These are phyloP conservation scores for Picus viridis DNA, from an alignment of 2,797 vertebrate genomes.

Conservation along the genomic window DNA sequence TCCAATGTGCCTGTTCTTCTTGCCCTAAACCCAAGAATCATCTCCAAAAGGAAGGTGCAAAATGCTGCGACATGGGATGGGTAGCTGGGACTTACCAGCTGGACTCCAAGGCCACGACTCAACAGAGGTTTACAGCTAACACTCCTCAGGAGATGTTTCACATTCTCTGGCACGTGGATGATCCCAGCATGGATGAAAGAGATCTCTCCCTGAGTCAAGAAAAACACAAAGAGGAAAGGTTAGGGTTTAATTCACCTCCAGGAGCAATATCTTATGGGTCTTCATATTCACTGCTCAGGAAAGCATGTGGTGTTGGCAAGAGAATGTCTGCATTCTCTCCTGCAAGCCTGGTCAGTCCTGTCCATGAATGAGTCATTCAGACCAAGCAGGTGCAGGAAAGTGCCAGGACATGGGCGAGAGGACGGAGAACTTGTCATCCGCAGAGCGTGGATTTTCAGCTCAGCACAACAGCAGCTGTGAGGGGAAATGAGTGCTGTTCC, in stretches of 20 bases:
- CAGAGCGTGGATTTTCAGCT: background rate
- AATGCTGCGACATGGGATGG: background rate
- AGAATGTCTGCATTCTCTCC: background rate
- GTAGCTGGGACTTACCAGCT: background rate
- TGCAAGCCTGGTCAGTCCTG: background rate
- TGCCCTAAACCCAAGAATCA: background rate
- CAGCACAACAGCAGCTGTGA: background rate
- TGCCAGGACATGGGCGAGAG: background rate
- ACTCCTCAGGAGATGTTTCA: background rate
- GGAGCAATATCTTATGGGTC: background rate
- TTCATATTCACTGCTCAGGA: background rate
- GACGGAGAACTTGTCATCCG: background rate
- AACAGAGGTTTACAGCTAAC: background rate
- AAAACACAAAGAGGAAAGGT: background rate
- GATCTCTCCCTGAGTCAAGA: background rate
- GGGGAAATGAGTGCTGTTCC: background rate
- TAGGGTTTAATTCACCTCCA: background rate
- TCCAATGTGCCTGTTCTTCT: background rate
- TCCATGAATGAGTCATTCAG: background rate
- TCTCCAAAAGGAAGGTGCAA: background rate
- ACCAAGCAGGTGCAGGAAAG: background rate
- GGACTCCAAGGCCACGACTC: background rate
- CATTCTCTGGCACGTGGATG: background rate
- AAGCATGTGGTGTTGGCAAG: background rate
- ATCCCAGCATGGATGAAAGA: background rate